Base-by-base conservation (phyloP, 1,140 invertebrate genomes). In the Pseudomyrmex sp. region DNA sequence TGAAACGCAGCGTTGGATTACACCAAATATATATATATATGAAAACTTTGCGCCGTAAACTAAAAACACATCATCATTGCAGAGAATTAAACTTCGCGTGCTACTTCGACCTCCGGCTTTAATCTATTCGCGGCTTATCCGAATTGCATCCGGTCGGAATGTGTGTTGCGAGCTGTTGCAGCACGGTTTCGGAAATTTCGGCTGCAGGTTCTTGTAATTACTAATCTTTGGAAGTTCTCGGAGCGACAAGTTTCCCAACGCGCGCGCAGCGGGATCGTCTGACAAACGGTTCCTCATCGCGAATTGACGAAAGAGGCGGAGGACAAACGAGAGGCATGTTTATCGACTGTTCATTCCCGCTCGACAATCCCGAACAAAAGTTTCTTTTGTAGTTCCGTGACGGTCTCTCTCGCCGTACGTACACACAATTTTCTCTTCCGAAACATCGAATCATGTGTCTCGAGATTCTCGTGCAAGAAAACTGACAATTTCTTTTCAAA, bases 221-320 rank as follows among this genome's bases (percentile, higher is more conserved):
- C 76, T 70, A 35, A 66, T 80, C 76, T 80, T 80, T 70, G 76
- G 2, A 72, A 80, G 54, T 59, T 80, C 18, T 70, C 70, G 54
- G 20, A 48, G 35, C 35, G 35, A 5, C 35, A 35, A 35, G 54
- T 80, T 79, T 59, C 54, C 76, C 59, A 72, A 44, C 13, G 54
- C 35, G 61, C 54, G 54, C 59, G 26, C 35, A 26, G 54, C 48
- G 20, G 46, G 20, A 50, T 56, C 76, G 13, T 13, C n/a, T 80
- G 76, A 80, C 76, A 56, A 80, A 80, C 66, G 35, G 2, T 59
- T 52, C 46, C 1, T 50, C 46, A 35, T 18, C 35, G 35, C 35
- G 35, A 7, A 59, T 9, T 10, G 13, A 52, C 50, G 0, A 52
- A 13, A 52, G 50, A 52, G 35, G 13, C 50, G 13, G 50, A 35